These are phyloP conservation scores for Axea sp. DNA, from an alignment of 2,888 invertebrate species.

Conservation along the genomic window DNA sequence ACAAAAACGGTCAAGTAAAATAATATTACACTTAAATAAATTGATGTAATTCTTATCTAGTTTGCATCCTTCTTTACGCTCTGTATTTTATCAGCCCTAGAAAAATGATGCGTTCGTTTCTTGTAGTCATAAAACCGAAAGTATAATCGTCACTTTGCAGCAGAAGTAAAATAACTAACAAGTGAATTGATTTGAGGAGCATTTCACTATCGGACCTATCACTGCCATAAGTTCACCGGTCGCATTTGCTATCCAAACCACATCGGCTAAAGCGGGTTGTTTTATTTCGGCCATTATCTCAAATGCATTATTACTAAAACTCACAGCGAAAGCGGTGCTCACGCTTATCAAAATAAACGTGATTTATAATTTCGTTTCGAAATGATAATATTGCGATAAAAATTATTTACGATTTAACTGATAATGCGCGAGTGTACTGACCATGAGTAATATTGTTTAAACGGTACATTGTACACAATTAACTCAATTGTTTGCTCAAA, in stretches of 20 bases:
- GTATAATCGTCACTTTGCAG: too few species aligned
- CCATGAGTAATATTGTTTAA: slow-evolving; percentile 57
- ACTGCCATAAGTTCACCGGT: slow-evolving; percentile 28
- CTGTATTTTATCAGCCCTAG: too few species aligned
- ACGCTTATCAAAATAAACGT: slow-evolving; percentile 58
- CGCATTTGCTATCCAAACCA: slow-evolving; percentile 45
- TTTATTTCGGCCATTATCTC: slow-evolving; percentile 59
- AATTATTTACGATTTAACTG: slow-evolving; percentile 61
- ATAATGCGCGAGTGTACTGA: slow-evolving; percentile 55
- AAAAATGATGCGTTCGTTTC: too few species aligned
- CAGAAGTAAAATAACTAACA: too few species aligned
- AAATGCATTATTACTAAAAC: slow-evolving; percentile 57
- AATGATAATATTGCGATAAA: slow-evolving; percentile 61
- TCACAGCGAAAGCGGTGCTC: slow-evolving; percentile 54
- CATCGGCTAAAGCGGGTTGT: slow-evolving; percentile 49
- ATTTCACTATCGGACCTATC: slow-evolving; percentile 26
- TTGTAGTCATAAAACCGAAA: too few species aligned
- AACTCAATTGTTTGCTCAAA: slow-evolving; percentile 52
- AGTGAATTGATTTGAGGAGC: slow-evolving; percentile 30
- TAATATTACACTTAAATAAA: too few species aligned
- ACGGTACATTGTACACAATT: slow-evolving; percentile 51
- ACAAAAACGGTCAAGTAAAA: too few species aligned
- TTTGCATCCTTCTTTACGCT: too few species aligned
- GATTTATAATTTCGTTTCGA: slow-evolving; percentile 59
- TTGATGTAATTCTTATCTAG: too few species aligned